These are phyloP conservation scores for Cheilosia grossa DNA, from an alignment of 2,888 invertebrate genomes.

Conservation along the genomic window DNA sequence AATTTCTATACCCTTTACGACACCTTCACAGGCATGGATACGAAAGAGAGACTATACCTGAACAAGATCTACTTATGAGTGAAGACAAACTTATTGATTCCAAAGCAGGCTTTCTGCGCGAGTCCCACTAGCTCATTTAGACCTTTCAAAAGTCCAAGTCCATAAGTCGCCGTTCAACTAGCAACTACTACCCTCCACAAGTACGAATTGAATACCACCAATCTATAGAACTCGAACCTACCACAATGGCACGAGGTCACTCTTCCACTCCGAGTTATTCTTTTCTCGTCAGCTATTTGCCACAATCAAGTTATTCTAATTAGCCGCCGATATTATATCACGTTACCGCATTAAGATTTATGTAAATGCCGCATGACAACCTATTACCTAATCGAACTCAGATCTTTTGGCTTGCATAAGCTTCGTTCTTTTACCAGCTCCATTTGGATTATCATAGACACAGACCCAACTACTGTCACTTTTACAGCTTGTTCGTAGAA, in stretches of 20 bases:
- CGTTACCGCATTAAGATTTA: neutral
- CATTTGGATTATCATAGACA: conserved; percentile 8
- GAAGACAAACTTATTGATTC: too few relatives aligned
- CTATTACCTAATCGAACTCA: conserved; percentile 17
- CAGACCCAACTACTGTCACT: conserved; percentile 41
- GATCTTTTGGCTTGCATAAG: conserved; percentile 26
- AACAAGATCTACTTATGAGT: too few relatives aligned
- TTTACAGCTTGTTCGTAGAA: conserved; percentile 34
- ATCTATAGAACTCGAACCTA: neutral
- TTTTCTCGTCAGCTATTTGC: neutral
- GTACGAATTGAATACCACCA: neutral
- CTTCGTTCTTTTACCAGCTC: neutral
- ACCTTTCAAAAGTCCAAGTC: too few relatives aligned
- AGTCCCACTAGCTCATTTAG: too few relatives aligned
- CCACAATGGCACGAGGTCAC: neutral
- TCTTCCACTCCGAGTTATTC: neutral
- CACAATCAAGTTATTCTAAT: conserved; percentile 31
- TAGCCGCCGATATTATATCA: conserved; percentile 13
- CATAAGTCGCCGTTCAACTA: neutral
- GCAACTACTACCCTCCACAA: neutral
- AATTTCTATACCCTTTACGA: too few relatives aligned
- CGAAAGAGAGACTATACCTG: too few relatives aligned
- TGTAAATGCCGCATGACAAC: conserved; percentile 3
- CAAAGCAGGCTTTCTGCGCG: too few relatives aligned
- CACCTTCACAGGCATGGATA: too few relatives aligned